Evolutionary conservation across 2,113 vertebrate species (phyloP), one percentile per base, ranked within the genome.

Genomic region (Struthidea cinerea): DNA sequence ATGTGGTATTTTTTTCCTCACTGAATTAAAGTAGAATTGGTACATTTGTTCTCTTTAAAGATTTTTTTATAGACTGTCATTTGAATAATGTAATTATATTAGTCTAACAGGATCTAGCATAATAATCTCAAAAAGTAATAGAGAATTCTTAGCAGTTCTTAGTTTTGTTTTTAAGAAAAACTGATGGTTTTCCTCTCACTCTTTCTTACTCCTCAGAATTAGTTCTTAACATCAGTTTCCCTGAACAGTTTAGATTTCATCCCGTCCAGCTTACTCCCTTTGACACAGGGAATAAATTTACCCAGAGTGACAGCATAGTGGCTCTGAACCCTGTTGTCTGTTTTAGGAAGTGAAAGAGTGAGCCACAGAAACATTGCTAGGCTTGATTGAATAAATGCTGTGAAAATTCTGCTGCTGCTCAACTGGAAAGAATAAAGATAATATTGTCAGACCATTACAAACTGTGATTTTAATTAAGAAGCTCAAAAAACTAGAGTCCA

Each of bases 401-500:
- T 98, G 96, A 97, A 98, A 98, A 97, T 98, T 97, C 97, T 97
- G 94, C 95, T 97, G 94, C 96, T 98, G 96, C 96, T 98, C 97
- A 98, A 91, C 97, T 98, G 97, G 97, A 98, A 98, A 98, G 96
- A 97, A 97, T 98, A 98, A 98, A 98, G 97, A 98, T 97, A 98
- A 98, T 98, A 98, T 97, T 98, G 98, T 97, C 97, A 97, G 93
- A 98, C 97, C 97, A 88, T 97, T 98, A 97, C 97, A 98, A 98
- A 98, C 97, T 96, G 90, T 96, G 95, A 98, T 98, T 98, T 98
- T 98, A 98, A 98, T 98, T 98, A 98, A 98, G 98, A 97, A 98
- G 96, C 98, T 97, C 94, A 98, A 98, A 97, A 98, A 98, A 97
- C 97, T 98, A 98, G 96, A 93, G 98, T 98, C 97, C 90, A 84